Percentiles rank a stretch among this genome's conserved stretches.
Evolutionary conservation across 1,140 invertebrate species (phyloP).

Genomic region (Drosophila pallidifrons): DNA sequence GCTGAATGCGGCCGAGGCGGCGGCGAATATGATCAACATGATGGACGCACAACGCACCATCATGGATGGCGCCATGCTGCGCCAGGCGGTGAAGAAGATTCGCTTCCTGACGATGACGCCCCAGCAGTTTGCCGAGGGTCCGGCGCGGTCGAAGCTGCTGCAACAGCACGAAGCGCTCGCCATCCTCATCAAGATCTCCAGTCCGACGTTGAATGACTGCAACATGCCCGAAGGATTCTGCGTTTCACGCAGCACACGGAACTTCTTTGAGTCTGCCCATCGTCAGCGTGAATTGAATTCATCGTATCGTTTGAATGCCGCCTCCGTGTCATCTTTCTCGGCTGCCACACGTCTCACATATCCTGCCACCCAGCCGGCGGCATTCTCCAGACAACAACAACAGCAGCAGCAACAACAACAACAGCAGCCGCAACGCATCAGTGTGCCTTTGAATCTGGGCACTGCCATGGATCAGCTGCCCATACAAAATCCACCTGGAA

Average conservation of each 20-base stretch:
- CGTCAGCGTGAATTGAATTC: constrained; percentile 63
- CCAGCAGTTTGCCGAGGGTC: constrained; percentile 92
- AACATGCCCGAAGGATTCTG: constrained; percentile 90
- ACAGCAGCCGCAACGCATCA: constrained; percentile 25
- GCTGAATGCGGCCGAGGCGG: constrained; percentile 42
- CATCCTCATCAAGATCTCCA: constrained; percentile 92
- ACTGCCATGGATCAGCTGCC: constrained; percentile 36
- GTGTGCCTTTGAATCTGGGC: constrained; percentile 30
- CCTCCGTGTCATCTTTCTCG: constrained; percentile 9
- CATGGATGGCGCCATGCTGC: constrained; percentile 68
- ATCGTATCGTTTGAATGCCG: constrained; percentile 49
- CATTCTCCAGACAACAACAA: constrained; percentile 2
- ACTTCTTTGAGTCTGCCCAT: constrained; percentile 70
- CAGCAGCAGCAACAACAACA: too few species aligned
- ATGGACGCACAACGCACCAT: constrained; percentile 77
- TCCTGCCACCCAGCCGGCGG: constrained; percentile 14
- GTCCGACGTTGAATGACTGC: constrained; percentile 86
- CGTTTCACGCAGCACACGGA: constrained; percentile 81
- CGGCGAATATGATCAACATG: constrained; percentile 68
- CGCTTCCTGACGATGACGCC: constrained; percentile 91
- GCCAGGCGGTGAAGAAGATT: constrained; percentile 88
- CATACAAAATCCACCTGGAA: background rate
- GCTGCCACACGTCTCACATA: background rate
- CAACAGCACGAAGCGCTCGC: constrained; percentile 91
- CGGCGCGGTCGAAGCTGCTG: constrained; percentile 89